Conservation (phyloP, 2,797 vertebrate species). For the Semaprochilodus insignis region DNA sequence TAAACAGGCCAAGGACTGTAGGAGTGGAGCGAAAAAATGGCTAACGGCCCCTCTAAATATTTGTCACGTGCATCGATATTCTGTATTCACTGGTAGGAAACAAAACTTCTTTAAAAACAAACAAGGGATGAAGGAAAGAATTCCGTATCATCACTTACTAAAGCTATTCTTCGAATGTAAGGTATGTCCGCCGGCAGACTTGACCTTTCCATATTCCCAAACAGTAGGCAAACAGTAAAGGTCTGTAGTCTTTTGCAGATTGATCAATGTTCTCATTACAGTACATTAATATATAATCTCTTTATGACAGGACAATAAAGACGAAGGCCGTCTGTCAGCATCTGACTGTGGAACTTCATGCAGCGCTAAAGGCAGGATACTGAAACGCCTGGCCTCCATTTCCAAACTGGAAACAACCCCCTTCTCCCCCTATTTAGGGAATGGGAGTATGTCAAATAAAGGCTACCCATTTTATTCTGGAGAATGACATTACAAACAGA, state of each 20-base stretch:
- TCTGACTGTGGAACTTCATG: background rate
- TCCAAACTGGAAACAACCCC: background rate
- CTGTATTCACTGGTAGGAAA: slow-evolving; percentile 11
- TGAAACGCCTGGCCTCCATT: background rate
- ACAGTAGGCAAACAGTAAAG: background rate
- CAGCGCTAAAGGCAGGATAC: background rate
- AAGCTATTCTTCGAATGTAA: background rate
- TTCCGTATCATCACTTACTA: background rate
- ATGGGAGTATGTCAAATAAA: too few relatives aligned
- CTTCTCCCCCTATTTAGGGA: too few relatives aligned
- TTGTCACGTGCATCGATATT: slow-evolving; percentile 14
- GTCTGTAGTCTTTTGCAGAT: background rate
- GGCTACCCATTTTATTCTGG: too few relatives aligned
- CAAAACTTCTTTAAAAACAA: slow-evolving; percentile 15
- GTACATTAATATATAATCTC: background rate
- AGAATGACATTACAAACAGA: too few relatives aligned
- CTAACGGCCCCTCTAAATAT: slow-evolving; percentile 15
- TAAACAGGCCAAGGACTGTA: background rate
- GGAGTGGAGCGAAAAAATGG: background rate
- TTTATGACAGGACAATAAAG: background rate
- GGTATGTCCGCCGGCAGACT: background rate
- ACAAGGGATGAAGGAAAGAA: background rate
- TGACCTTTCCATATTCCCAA: background rate
- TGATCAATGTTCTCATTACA: background rate
- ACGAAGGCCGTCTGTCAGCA: background rate